These are phyloP conservation scores for Magallana gigas DNA, from an alignment of 1,140 invertebrate genomes.

Conservation along the genomic window DNA sequence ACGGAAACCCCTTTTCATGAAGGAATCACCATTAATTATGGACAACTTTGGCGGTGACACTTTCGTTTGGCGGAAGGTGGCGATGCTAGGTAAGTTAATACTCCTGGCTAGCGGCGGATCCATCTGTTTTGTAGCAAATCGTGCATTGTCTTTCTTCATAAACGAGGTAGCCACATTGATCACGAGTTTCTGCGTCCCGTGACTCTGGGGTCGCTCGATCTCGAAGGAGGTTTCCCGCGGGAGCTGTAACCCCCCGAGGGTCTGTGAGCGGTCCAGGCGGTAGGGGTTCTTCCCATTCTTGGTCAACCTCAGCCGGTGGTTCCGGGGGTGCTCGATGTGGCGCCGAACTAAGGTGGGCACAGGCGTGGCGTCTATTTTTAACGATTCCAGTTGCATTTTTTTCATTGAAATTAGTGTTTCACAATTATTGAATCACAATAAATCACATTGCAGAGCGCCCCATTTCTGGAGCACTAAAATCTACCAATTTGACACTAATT, in stretches of 20 bases:
- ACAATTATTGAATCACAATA: neutral
- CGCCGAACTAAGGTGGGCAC: slow-evolving; percentile 43
- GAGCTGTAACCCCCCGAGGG: slow-evolving; percentile 38
- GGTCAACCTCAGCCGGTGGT: slow-evolving; percentile 50
- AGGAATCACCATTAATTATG: slow-evolving; percentile 5
- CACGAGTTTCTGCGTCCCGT: slow-evolving; percentile 47
- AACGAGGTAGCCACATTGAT: slow-evolving; percentile 57
- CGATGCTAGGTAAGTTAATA: slow-evolving; percentile 38
- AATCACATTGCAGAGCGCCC: no score
- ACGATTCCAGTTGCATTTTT: slow-evolving; percentile 44
- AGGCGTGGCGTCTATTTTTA: slow-evolving; percentile 49
- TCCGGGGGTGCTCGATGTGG: slow-evolving; percentile 48
- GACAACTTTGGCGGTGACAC: slow-evolving; percentile 37
- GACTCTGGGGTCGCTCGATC: slow-evolving; percentile 53
- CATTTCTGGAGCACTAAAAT: no score
- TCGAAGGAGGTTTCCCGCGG: slow-evolving; percentile 53
- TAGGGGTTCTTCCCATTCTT: slow-evolving; percentile 48
- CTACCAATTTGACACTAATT: no score
- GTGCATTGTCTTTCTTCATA: slow-evolving; percentile 45
- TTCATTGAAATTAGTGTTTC: slow-evolving; percentile 17
- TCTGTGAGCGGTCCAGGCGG: slow-evolving; percentile 49
- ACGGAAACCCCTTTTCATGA: slow-evolving; percentile 20
- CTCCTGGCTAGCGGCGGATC: slow-evolving; percentile 16
- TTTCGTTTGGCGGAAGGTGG: neutral
- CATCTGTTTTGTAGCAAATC: slow-evolving; percentile 5